phyloP scores from a whole-genome alignment of 2,113 vertebrate genomes.

The Bubalus kerabau region DNA sequence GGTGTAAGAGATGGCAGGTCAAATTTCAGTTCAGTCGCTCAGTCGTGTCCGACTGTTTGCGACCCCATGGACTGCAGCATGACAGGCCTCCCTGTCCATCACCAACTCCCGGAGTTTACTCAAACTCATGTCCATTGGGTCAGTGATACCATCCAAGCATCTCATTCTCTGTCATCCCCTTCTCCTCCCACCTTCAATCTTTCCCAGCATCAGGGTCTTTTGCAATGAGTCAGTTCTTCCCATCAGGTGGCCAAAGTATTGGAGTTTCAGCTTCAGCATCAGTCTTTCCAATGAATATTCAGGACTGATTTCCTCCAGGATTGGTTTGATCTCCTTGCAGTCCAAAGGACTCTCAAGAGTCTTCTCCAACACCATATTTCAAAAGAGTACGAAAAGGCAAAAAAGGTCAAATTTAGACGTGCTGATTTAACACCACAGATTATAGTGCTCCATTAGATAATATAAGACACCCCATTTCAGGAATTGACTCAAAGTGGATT shows the following conservation, averaged over 20 bases:
- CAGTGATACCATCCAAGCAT: neutral
- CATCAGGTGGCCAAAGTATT: neutral
- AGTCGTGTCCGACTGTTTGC: accelerated
- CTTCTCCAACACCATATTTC: neutral
- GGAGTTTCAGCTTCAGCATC: neutral
- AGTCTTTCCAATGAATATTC: neutral
- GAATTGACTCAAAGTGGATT: slow-evolving; percentile 35
- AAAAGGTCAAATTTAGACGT: neutral
- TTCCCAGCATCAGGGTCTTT: neutral
- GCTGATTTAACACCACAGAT: slow-evolving; percentile 22
- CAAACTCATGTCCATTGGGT: neutral
- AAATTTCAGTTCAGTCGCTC: neutral
- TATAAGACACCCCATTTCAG: slow-evolving; percentile 28
- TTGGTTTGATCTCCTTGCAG: neutral
- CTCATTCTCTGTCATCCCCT: neutral
- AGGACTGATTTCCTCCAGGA: neutral
- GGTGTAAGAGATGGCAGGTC: neutral
- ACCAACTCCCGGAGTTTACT: neutral
- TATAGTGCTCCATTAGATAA: neutral
- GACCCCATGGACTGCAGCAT: neutral
- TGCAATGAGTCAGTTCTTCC: neutral
- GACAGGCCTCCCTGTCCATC: neutral
- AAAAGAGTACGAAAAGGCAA: neutral
- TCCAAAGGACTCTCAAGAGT: neutral
- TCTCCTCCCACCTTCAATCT: neutral